Percentiles rank a stretch among this genome's conserved stretches.
phyloP scores from a whole-genome alignment of 2,113 vertebrate genomes.

The Pipa parva region DNA sequence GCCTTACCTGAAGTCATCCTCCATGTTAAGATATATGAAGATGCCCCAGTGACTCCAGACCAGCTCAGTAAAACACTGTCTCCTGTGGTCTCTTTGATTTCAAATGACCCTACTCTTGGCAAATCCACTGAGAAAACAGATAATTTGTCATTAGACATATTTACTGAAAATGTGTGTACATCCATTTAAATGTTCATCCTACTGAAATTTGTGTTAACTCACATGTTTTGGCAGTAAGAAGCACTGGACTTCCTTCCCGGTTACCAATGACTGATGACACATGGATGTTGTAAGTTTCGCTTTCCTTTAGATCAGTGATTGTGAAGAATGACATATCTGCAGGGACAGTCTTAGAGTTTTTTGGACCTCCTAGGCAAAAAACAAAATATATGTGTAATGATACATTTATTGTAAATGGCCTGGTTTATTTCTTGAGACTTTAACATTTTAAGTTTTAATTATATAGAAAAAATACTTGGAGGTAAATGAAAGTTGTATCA shows the following conservation, averaged over 20 bases:
- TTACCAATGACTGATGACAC: slow-evolving; percentile 59
- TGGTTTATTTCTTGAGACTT: not conserved
- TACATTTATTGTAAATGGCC: not conserved
- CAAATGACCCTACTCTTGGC: slow-evolving; percentile 68
- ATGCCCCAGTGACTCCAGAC: slow-evolving; percentile 61
- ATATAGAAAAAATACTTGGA: too few relatives aligned
- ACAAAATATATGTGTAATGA: not conserved
- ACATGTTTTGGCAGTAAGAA: slow-evolving; percentile 74
- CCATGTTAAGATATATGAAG: slow-evolving; percentile 70
- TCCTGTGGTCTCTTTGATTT: slow-evolving; percentile 56
- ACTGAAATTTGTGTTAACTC: slow-evolving; percentile 48
- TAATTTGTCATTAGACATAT: not conserved
- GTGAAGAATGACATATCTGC: slow-evolving; percentile 56
- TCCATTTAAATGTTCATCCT: not conserved
- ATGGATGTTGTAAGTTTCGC: slow-evolving; percentile 71
- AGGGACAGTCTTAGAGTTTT: slow-evolving; percentile 59
- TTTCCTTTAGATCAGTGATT: slow-evolving; percentile 63
- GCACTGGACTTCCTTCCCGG: slow-evolving; percentile 61
- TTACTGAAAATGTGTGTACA: too few relatives aligned
- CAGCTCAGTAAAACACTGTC: slow-evolving; percentile 69
- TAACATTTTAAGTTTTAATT: too few relatives aligned
- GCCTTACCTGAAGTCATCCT: slow-evolving; percentile 71
- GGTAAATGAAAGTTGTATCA: too few relatives aligned
- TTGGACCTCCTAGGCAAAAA: slow-evolving; percentile 61
- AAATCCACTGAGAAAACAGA: slow-evolving; percentile 63